Percentiles rank a stretch among this genome's conserved stretches.
Evolutionary conservation across 2,113 vertebrate genomes (phyloP).

Genomic region (Bungarus multicinctus): DNA sequence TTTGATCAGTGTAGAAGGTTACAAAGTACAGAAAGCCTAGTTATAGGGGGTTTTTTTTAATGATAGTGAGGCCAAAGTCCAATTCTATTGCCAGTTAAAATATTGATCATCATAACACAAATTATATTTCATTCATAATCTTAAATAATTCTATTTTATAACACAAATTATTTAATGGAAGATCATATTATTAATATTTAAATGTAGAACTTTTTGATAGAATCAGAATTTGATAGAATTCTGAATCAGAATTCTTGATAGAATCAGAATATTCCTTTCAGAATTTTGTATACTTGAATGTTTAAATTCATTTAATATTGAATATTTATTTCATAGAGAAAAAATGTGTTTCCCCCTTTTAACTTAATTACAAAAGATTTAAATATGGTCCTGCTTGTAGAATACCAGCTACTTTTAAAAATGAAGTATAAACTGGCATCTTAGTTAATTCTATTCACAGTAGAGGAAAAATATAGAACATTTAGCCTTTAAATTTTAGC

Average conservation of each 20-base stretch:
- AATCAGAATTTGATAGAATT: too few relatives aligned
- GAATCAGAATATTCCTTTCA: neutral
- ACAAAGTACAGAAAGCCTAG: neutral
- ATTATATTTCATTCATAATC: neutral
- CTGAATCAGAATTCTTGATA: too few relatives aligned
- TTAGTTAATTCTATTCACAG: constrained; percentile 51
- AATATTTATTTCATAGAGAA: constrained; percentile 30
- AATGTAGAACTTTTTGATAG: neutral
- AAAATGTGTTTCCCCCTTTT: constrained; percentile 16
- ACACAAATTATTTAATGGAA: constrained; percentile 11
- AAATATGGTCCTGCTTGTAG: constrained; percentile 40
- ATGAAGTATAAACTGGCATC: constrained; percentile 61
- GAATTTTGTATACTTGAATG: neutral
- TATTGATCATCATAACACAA: constrained; percentile 4
- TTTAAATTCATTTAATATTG: constrained; percentile 30
- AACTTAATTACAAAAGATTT: constrained; percentile 43
- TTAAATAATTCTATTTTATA: constrained; percentile 13
- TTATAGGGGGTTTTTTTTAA: neutral
- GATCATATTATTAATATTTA: neutral
- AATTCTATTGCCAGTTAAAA: neutral
- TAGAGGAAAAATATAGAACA: constrained; percentile 20
- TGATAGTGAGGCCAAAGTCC: neutral
- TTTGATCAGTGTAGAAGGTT: neutral
- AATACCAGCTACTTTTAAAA: constrained; percentile 53
- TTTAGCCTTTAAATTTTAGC: constrained; percentile 37